Evolutionary conservation across 2,888 invertebrate species (phyloP).

Genomic region (Pyrrhosoma nymphula): DNA sequence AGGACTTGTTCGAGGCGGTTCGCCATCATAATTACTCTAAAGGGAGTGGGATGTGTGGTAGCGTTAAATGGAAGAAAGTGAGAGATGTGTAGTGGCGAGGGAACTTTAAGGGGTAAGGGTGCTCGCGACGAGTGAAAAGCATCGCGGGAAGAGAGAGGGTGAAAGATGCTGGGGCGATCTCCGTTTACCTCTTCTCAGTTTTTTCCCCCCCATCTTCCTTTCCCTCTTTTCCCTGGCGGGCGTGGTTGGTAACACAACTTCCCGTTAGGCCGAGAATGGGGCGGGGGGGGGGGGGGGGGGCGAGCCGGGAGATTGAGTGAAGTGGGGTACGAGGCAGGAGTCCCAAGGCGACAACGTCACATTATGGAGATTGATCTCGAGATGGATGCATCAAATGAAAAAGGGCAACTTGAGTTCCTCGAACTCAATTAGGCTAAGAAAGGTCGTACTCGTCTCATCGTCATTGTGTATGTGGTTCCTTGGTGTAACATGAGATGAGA

Average conservation of each 20-base stretch:
- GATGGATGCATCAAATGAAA: neutral
- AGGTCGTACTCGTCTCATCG: neutral
- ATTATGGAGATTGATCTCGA: neutral
- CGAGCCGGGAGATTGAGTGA: no score
- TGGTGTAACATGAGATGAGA: no score
- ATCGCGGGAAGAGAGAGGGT: neutral
- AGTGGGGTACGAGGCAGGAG: neutral
- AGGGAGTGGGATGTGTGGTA: neutral
- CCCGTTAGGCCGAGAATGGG: neutral
- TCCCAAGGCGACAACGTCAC: neutral
- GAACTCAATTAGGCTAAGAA: neutral
- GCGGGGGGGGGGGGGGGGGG: neutral
- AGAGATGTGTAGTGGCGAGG: neutral
- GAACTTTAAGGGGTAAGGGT: neutral
- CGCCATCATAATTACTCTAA: neutral
- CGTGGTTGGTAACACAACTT: slow-evolving; percentile 23
- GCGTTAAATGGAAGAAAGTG: neutral
- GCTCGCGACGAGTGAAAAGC: neutral
- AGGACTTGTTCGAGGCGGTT: neutral
- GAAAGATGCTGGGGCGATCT: neutral
- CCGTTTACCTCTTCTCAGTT: neutral
- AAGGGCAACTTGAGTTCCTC: neutral
- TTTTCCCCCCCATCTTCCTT: neutral
- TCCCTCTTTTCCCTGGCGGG: neutral
- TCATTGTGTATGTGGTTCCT: neutral